Evolutionary conservation across 1,140 invertebrate genomes (phyloP).

Genomic region (Lamellibrachia luymesi): DNA sequence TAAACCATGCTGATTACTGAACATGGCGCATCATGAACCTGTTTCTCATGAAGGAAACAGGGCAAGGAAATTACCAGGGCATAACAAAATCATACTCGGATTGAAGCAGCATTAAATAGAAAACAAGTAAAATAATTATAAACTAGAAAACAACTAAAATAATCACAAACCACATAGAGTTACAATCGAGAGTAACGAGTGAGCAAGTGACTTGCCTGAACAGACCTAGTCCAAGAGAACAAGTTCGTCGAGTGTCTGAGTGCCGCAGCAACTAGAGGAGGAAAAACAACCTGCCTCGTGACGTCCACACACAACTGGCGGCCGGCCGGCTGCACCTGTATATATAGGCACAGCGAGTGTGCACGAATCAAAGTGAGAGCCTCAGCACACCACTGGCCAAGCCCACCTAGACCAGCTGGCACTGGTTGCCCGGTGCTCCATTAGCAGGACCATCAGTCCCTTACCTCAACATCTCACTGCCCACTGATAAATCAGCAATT

Average conservation of each 20-base stretch:
- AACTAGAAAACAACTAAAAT: background rate
- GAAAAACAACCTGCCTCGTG: background rate
- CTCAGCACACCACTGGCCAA: background rate
- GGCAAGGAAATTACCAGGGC: background rate
- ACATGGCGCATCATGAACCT: background rate
- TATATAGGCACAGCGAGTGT: background rate
- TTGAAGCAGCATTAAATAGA: background rate
- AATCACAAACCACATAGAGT: background rate
- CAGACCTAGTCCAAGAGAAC: background rate
- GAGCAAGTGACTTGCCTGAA: background rate
- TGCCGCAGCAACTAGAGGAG: background rate
- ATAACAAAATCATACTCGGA: background rate
- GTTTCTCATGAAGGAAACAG: background rate
- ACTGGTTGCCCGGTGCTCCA: background rate
- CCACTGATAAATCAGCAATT: background rate
- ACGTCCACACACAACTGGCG: background rate
- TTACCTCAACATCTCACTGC: background rate
- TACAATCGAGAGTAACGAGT: background rate
- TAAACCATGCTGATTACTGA: background rate
- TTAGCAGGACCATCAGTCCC: background rate
- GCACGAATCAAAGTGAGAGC: background rate
- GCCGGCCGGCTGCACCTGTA: background rate
- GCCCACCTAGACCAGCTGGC: background rate
- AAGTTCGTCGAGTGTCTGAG: background rate
- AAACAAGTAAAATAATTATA: background rate